Base-by-base conservation (phyloP, 2,888 invertebrate species). In the Coleophora deauratella region DNA sequence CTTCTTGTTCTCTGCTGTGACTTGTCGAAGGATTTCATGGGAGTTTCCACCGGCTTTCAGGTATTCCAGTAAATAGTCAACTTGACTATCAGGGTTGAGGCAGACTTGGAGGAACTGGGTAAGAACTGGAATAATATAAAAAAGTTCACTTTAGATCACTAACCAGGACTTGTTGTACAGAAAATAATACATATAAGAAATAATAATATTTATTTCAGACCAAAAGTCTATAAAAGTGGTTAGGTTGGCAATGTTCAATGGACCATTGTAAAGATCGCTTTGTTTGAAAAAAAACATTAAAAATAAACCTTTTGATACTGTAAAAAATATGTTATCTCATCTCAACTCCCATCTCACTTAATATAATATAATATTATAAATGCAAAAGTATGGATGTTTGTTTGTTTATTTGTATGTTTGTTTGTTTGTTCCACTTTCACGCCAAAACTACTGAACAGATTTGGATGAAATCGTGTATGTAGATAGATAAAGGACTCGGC, bases 31-130 rank as follows among this genome's bases (percentile, higher is more conserved):
- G 38, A 94, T 79, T 72, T 94, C 93, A 37, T 91, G 80, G 0
- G 91, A 89, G 57, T 88, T 91, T 1, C 93, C 93, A 1, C 92
- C 92, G 42, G 84, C 80, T 52, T 90, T 88, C 12, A 94, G 76
- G 61, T 93, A 94, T 49, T 91, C 89, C 1, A 87, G 66, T 33
- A 91, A 75, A 62, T 88, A 84, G 59, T 88, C 73, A 47, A 82
- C 66, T 53, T 80, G 62, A 41, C 68, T 72, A 43, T 85, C 77
- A 9, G 86, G 78, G 37, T 86, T 78, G 7, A 82, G 66, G 37
- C 89, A 88, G 34, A 89, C 78, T 59, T 88, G 78, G 2, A 91
- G 62, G 54, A 92, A 92, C 57, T 90, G 90, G 34, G 87, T 88
- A 10, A 92, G 56, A 27, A 84, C 90, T 90, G 76, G 41, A 82